Percentiles rank a stretch among this genome's conserved stretches.
These are phyloP conservation scores for Salvelinus alpinus DNA, from an alignment of 2,113 vertebrate genomes.

Conservation along the genomic window DNA sequence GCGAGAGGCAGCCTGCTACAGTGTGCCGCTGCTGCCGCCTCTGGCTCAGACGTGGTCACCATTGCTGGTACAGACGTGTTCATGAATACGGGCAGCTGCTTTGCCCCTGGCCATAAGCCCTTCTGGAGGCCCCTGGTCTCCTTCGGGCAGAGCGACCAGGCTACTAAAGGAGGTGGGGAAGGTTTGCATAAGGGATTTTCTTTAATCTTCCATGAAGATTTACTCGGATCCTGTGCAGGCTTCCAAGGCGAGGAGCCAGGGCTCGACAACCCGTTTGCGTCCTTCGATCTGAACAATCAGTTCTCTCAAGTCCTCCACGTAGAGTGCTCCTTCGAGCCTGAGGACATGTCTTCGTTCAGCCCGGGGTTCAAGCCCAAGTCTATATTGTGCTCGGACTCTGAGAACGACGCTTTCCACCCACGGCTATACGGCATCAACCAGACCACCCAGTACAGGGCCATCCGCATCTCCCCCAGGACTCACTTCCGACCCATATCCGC, in stretches of 20 bases:
- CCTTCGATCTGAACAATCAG: conserved; percentile 94
- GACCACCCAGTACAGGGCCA: conserved; percentile 96
- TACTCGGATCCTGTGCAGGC: conserved; percentile 90
- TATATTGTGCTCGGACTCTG: conserved; percentile 96
- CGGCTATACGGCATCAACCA: conserved; percentile 90
- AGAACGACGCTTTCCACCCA: conserved; percentile 86
- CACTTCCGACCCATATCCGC: conserved; percentile 98
- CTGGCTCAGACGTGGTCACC: conserved; percentile 86
- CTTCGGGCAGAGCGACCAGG: conserved; percentile 86
- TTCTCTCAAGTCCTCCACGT: conserved; percentile 99
- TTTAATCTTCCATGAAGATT: conserved; percentile 99
- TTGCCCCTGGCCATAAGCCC: conserved; percentile 91
- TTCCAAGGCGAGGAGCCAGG: conserved; percentile 89
- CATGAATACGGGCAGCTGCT: conserved; percentile 91
- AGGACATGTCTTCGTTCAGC: conserved; percentile 92
- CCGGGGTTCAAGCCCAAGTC: conserved; percentile 97
- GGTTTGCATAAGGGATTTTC: conserved; percentile 95
- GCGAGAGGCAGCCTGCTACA: conserved; percentile 83
- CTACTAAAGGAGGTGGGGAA: conserved; percentile 81
- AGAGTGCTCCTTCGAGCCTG: conserved; percentile 98
- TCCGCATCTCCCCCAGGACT: conserved; percentile 97
- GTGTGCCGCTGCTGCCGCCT: conserved; percentile 74
- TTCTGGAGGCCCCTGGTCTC: conserved; percentile 93
- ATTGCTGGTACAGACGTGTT: conserved; percentile 95
- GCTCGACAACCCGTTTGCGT: conserved; percentile 91